Percentiles rank a stretch among this genome's conserved stretches.
phyloP scores from a whole-genome alignment of 2,888 invertebrate genomes.

The Drosophila planitibia region DNA sequence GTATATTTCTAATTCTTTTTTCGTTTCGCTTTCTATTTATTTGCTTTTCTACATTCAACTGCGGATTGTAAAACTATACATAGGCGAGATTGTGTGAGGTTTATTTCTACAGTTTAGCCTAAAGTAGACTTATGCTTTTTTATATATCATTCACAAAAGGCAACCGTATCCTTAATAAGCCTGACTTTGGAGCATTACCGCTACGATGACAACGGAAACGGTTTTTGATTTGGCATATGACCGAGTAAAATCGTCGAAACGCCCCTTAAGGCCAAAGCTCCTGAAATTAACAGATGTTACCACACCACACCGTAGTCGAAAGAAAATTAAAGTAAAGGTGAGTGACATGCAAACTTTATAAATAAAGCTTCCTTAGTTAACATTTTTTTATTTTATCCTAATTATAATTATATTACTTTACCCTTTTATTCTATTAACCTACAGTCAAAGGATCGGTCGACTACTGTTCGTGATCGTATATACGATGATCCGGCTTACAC shows the following conservation, averaged over 20 bases:
- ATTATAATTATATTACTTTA: not conserved
- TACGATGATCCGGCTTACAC: conserved; percentile 85
- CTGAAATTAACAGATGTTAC: conserved; percentile 84
- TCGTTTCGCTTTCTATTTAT: not conserved
- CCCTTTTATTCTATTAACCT: not conserved
- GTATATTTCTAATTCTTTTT: not conserved
- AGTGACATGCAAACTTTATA: conserved; percentile 33
- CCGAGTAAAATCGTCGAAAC: conserved; percentile 81
- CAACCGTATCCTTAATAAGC: not conserved
- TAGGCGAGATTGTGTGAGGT: not conserved
- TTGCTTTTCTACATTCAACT: not conserved
- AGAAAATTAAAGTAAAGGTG: conserved; percentile 85
- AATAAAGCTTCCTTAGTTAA: not conserved
- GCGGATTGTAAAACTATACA: not conserved
- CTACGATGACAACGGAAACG: conserved; percentile 83
- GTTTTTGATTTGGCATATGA: conserved; percentile 83
- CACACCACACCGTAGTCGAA: conserved; percentile 84
- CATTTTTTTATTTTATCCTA: not conserved
- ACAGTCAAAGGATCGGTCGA: conserved; percentile 84
- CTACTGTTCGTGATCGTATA: conserved; percentile 84
- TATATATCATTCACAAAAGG: not conserved
- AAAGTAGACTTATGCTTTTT: not conserved
- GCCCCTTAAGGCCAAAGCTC: conserved; percentile 84
- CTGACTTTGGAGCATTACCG: not conserved
- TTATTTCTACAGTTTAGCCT: not conserved